Conservation (phyloP, 2,113 vertebrate genomes). For the Gobio gobio region DNA sequence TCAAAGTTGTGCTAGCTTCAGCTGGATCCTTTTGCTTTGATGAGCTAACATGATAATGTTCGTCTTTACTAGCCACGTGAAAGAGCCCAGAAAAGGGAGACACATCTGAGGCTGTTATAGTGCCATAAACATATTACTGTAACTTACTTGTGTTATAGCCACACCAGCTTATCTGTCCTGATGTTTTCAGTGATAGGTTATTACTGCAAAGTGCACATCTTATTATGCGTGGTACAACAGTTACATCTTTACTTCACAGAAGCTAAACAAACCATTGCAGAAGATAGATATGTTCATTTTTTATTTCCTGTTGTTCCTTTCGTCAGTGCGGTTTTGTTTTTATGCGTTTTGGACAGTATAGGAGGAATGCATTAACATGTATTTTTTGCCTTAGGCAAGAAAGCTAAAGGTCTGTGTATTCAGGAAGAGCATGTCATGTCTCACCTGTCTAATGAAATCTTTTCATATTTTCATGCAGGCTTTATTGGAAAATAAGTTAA, state of each 20-base stretch:
- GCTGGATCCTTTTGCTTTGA: background rate
- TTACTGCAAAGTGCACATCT: background rate
- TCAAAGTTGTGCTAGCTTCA: background rate
- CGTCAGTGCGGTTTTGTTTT: background rate
- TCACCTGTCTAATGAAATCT: background rate
- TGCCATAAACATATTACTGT: background rate
- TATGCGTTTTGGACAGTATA: background rate
- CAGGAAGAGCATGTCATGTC: background rate
- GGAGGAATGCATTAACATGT: background rate
- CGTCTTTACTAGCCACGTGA: constrained; percentile 25
- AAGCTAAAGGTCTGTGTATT: background rate
- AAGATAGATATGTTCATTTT: background rate
- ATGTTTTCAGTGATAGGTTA: background rate
- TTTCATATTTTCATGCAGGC: constrained; percentile 74
- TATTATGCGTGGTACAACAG: background rate
- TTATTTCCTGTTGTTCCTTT: background rate
- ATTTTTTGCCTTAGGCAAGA: background rate
- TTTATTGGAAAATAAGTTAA: constrained; percentile 93
- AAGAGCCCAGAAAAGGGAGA: background rate
- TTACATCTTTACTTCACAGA: background rate
- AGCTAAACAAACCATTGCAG: background rate
- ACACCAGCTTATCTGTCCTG: background rate
- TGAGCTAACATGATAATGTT: background rate
- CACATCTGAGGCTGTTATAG: background rate
- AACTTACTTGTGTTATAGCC: background rate